phyloP scores from a whole-genome alignment of 1,140 invertebrate species.

The Caenorhabditis latens region DNA sequence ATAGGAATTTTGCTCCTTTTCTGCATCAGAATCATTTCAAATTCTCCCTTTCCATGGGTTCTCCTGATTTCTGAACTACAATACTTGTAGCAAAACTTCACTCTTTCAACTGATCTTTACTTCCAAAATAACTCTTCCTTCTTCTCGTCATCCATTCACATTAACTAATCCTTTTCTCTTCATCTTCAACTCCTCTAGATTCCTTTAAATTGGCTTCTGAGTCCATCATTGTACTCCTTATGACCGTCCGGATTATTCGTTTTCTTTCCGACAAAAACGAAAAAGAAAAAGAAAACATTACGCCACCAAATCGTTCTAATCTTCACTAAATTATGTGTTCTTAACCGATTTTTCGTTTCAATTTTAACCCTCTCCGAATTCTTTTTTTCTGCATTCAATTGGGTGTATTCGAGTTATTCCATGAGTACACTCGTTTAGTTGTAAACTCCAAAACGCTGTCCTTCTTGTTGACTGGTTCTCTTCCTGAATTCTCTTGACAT shows the following conservation, averaged over 20 bases:
- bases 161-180: slow-evolving; percentile 2
- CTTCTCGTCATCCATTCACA: slow-evolving; percentile 3
- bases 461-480: slow-evolving; percentile 16
- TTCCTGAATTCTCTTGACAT: too few species aligned
- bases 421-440: not conserved
- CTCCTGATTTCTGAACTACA: too few species aligned
- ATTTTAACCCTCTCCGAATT: not conserved
- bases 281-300: slow-evolving; percentile 10
- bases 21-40: too few species aligned
- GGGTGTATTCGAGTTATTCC: not conserved
- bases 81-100: not conserved
- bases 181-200: not conserved
- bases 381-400: not conserved
- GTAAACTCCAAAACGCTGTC: not conserved
- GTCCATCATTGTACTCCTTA: not conserved
- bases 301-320: not conserved
- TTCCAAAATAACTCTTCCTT: not conserved
- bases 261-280: not conserved
- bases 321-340: slow-evolving; percentile 23
- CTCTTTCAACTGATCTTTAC: not conserved
- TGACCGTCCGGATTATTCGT: slow-evolving; percentile 29
- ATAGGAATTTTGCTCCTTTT: too few species aligned
- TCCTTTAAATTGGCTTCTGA: slow-evolving; percentile 29
- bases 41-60: too few species aligned
- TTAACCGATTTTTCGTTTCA: not conserved